A percentile compares a stretch with the other conserved stretches of the same genome.
Conservation (phyloP, 2,888 invertebrate species). For the Tridacna gigas region DNA sequence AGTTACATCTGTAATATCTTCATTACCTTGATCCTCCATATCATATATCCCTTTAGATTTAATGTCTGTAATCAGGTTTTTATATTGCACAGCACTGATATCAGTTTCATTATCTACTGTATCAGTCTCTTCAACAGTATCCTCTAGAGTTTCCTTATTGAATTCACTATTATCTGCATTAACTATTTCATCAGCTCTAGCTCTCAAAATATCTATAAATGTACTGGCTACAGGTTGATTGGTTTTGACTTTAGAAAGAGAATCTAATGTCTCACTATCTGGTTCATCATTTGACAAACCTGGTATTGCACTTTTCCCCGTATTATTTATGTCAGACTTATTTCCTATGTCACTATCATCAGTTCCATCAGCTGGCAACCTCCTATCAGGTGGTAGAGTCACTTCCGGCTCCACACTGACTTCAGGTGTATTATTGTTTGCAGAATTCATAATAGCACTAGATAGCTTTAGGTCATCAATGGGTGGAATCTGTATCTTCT, state of each 20-base stretch:
- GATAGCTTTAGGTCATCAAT: conserved; percentile 53
- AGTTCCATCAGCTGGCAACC: conserved; percentile 40
- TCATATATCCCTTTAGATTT: conserved; percentile 18
- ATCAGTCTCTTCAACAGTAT: conserved; percentile 16
- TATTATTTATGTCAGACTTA: background rate
- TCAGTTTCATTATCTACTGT: conserved; percentile 10
- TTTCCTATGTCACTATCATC: background rate
- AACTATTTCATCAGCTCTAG: conserved; percentile 39
- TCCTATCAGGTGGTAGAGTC: background rate
- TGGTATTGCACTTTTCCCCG: background rate
- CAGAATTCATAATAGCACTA: conserved; percentile 52
- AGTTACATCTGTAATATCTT: background rate
- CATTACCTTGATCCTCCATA: conserved; percentile 24
- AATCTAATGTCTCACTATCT: conserved; percentile 2
- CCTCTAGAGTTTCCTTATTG: background rate
- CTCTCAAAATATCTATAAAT: conserved; percentile 50
- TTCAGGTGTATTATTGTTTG: conserved; percentile 24
- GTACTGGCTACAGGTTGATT: conserved; percentile 20
- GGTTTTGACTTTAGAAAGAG: background rate
- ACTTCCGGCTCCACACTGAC: background rate
- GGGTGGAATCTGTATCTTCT: conserved; percentile 56
- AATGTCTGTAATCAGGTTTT: conserved; percentile 16
- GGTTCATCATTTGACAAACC: background rate
- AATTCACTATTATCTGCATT: conserved; percentile 16
- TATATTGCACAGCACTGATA: conserved; percentile 20